These are phyloP conservation scores for Muntiacus reevesi DNA, from an alignment of 2,113 vertebrate genomes.

Conservation along the genomic window DNA sequence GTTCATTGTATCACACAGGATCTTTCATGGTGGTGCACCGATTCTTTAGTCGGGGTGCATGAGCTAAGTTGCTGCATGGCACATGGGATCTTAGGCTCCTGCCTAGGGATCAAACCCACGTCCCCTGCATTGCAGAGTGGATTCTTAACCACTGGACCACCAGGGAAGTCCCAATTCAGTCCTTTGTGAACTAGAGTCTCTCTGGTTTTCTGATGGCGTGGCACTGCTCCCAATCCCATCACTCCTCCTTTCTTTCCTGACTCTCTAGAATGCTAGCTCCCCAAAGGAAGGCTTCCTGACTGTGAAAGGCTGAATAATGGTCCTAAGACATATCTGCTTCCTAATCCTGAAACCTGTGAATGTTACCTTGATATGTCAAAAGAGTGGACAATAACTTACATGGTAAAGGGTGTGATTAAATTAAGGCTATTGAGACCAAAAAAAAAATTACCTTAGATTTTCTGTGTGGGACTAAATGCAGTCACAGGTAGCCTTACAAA, in stretches of 20 bases:
- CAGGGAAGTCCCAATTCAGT: neutral
- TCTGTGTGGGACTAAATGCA: neutral
- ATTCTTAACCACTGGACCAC: neutral
- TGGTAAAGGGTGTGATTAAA: neutral
- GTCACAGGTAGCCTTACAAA: neutral
- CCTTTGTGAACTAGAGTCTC: neutral
- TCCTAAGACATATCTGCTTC: neutral
- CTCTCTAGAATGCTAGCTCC: neutral
- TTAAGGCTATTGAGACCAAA: neutral
- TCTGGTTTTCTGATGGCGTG: neutral
- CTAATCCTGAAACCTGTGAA: neutral
- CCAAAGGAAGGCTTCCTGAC: neutral
- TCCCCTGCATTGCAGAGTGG: neutral
- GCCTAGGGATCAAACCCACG: neutral
- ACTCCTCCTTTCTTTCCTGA: neutral
- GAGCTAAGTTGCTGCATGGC: neutral
- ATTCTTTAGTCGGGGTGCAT: neutral
- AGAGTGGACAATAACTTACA: neutral
- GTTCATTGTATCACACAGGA: neutral
- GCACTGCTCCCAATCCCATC: neutral
- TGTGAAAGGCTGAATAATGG: neutral
- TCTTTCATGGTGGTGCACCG: neutral
- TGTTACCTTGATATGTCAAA: neutral
- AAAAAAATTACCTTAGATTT: neutral
- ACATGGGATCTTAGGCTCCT: neutral